Percentiles rank a stretch among this genome's conserved stretches.
Evolutionary conservation across 2,113 vertebrate species (phyloP).

Genomic region (Patagioenas fasciata): DNA sequence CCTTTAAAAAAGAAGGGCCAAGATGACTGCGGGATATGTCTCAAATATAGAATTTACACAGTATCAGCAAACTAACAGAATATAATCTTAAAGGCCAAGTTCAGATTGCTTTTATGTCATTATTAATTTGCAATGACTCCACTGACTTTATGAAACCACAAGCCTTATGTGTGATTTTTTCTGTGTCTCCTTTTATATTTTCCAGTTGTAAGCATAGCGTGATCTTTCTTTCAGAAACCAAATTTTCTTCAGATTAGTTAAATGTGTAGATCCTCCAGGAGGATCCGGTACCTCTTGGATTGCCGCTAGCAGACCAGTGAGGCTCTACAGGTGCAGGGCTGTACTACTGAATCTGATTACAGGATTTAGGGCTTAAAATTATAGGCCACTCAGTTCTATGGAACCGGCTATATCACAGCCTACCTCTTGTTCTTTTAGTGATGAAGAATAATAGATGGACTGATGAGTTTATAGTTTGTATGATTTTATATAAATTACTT

Average conservation of each 20-base stretch:
- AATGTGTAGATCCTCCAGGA: not conserved
- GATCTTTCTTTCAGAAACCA: constrained; percentile 19
- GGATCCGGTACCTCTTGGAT: not conserved
- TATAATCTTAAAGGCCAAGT: not conserved
- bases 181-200: not conserved
- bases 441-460: not conserved
- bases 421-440: not conserved
- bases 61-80: constrained; percentile 33
- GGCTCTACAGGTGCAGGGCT: not conserved
- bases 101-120: not conserved
- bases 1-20: not conserved
- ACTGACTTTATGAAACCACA: not conserved
- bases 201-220: not conserved
- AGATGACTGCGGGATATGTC: not conserved
- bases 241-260: constrained; percentile 26
- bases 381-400: not conserved
- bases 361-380: constrained; percentile 43
- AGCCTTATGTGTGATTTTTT: not conserved
- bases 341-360: constrained; percentile 13
- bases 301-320: not conserved
- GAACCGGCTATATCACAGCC: not conserved
- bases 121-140: not conserved
- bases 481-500: not conserved
- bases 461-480: not conserved
- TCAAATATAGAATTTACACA: not conserved